Percentiles rank a stretch among this genome's conserved stretches.
phyloP scores from a whole-genome alignment of 2,888 invertebrate genomes.

The Platerodrilus igneus region DNA sequence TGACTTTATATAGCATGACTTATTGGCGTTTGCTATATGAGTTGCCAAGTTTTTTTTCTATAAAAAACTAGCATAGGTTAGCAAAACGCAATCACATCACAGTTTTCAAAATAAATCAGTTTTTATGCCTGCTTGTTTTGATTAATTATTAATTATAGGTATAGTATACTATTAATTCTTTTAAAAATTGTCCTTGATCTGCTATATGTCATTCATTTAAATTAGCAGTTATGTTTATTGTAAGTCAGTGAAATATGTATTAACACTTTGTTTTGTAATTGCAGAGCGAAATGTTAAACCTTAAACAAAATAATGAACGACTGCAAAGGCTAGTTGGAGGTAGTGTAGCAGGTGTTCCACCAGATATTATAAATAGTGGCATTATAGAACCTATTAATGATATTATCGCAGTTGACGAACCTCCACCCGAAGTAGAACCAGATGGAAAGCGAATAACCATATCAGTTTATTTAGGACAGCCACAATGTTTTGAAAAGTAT shows the following conservation, averaged over 20 bases:
- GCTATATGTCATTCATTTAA: background rate
- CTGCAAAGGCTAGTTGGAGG: constrained; percentile 76
- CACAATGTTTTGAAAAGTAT: constrained; percentile 63
- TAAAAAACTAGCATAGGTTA: no score
- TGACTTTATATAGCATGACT: no score
- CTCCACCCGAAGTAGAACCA: constrained; percentile 46
- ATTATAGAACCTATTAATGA: constrained; percentile 46
- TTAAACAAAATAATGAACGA: constrained; percentile 95
- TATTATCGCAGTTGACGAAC: constrained; percentile 43
- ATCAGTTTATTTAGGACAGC: constrained; percentile 81
- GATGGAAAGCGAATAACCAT: constrained; percentile 86
- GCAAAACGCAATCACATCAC: no score
- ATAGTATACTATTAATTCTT: constrained; percentile 9
- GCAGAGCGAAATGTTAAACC: constrained; percentile 90
- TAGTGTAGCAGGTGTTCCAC: constrained; percentile 33
- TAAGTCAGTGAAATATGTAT: no score
- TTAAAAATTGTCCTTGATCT: background rate
- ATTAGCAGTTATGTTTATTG: no score
- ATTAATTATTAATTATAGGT: background rate
- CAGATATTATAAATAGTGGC: constrained; percentile 38
- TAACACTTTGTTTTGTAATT: constrained; percentile 42
- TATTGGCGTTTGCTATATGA: no score
- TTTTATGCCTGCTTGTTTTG: no score
- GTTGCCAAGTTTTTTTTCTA: no score
- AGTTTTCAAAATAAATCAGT: no score